Evolutionary conservation across 2,113 vertebrate species (phyloP).

Genomic region (Propithecus coquereli): DNA sequence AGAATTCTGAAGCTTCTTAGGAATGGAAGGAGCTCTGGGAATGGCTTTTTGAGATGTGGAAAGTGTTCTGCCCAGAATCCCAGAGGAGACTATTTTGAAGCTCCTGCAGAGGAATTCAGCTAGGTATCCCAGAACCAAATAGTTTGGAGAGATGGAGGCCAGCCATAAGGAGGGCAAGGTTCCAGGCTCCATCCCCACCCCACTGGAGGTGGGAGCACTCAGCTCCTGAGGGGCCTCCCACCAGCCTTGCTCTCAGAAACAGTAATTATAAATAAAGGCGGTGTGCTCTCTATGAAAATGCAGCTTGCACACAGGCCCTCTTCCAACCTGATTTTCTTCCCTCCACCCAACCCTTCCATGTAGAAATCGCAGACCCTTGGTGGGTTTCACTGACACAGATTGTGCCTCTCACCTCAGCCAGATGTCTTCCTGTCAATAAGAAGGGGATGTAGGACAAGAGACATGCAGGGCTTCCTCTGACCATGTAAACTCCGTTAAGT

Average conservation of each 20-base stretch:
- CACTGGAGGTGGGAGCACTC: not conserved
- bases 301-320: not conserved
- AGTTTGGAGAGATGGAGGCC: not conserved
- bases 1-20: not conserved
- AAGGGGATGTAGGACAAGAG: not conserved
- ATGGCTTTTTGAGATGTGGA: not conserved
- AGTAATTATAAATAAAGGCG: not conserved
- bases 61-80: not conserved
- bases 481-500: not conserved
- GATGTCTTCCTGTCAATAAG: not conserved
- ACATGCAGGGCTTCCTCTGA: not conserved
- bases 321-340: slow-evolving; percentile 1
- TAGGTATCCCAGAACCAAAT: not conserved
- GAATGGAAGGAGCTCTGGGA: not conserved
- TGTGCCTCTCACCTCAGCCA: not conserved
- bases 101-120: not conserved
- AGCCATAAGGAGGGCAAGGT: not conserved
- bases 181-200: not conserved
- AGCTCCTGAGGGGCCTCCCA: not conserved
- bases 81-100: not conserved
- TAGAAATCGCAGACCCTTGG: not conserved
- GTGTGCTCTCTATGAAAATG: not conserved
- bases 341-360: not conserved
- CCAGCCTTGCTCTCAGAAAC: not conserved
- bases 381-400: not conserved